Base-by-base conservation (phyloP, 2,113 vertebrate species). In the Hymenochirus boettgeri region DNA sequence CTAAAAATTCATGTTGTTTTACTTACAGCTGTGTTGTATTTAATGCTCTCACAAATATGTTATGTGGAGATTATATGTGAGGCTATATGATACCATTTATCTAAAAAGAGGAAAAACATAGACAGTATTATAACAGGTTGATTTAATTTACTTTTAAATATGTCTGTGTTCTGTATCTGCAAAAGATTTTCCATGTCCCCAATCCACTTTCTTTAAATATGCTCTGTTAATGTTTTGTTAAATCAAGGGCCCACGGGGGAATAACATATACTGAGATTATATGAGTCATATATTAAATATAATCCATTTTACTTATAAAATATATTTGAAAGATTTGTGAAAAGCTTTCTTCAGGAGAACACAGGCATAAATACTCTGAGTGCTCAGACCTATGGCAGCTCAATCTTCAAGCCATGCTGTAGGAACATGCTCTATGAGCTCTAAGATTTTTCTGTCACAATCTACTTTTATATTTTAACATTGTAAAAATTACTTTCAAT, bases 11-110 rank as follows among this genome's bases (percentile, higher is more conserved):
- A 87, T 87, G 80, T 86, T 89, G 86, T 90, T 92, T 89, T 83
- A 88, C 83, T 89, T 86, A 86, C 71, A 84, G 81, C 75, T 74
- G 75, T 77, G 81, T 74, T 80, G 65, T 78, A 75, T 86, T 87
- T 88, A 88, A 86, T 88, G 79, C 83, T 83, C 83, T 88, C 86
- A 88, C 84, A 84, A 81, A 83, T 89, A 87, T 83, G 81, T 85
- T 86, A 86, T 85, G 81, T 71, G 77, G 76, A 72, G 77, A 86
- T 85, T 87, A 80, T 76, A 81, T 75, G 73, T 72, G 73, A 81
- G 76, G 72, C 80, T 83, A 85, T 86, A 79, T 83, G 81, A 80
- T 85, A 76, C 75, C 77, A 76, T 71, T 76, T 82, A 82, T 77
- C 82, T 82, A 71, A 77, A 78, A 70, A 75, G 73, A 76, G 22